phyloP scores from a whole-genome alignment of 2,797 vertebrate species.

The Propithecus perrieri region DNA sequence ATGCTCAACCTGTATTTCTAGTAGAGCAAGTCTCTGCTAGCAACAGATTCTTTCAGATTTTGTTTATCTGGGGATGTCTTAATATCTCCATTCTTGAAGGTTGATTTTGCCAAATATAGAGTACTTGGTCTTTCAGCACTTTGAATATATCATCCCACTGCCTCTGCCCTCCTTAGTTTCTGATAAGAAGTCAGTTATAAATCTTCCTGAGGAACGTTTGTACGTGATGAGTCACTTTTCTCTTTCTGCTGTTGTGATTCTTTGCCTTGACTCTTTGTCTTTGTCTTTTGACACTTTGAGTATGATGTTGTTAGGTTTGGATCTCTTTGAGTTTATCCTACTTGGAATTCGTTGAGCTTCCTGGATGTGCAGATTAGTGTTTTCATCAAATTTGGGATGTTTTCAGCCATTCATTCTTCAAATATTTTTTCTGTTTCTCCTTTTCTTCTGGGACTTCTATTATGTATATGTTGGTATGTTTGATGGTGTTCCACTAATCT shows the following conservation, averaged over 20 bases:
- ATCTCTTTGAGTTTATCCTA: background rate
- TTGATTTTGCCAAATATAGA: background rate
- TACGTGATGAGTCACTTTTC: background rate
- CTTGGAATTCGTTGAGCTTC: background rate
- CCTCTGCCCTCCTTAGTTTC: background rate
- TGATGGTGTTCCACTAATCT: background rate
- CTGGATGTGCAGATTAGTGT: background rate
- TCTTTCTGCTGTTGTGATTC: background rate
- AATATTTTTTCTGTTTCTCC: background rate
- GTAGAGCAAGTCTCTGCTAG: background rate
- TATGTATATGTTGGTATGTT: background rate
- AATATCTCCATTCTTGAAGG: background rate
- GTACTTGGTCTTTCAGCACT: background rate
- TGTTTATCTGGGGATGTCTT: background rate
- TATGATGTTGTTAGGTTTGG: background rate
- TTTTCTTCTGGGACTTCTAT: background rate
- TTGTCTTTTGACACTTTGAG: background rate
- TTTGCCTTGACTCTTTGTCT: background rate
- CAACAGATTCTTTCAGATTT: background rate
- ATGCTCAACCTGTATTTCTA: background rate
- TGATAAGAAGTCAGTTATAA: background rate
- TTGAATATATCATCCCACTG: background rate
- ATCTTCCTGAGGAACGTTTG: background rate
- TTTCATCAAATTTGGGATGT: background rate
- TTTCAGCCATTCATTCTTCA: background rate